These are phyloP conservation scores for Epistrophella euchroma DNA, from an alignment of 2,888 invertebrate genomes.

Conservation along the genomic window DNA sequence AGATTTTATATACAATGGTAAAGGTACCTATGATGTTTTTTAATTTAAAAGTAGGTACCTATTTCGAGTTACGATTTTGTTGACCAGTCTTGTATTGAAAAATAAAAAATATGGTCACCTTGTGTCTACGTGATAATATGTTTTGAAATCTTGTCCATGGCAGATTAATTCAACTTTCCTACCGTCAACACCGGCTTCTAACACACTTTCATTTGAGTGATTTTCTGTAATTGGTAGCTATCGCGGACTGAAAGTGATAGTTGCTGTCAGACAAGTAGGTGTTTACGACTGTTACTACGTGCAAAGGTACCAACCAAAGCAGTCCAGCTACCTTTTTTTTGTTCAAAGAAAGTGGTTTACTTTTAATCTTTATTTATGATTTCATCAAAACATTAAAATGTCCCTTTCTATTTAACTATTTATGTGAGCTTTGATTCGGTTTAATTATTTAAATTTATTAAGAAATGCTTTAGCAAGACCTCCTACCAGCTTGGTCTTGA, in stretches of 20 bases:
- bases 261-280: slow-evolving; percentile 22
- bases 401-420: not conserved
- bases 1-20: too few relatives aligned
- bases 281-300: not conserved
- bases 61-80: too few relatives aligned
- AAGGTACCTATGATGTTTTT: too few relatives aligned
- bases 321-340: not conserved
- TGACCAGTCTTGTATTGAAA: too few relatives aligned
- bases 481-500: slow-evolving; percentile 9
- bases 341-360: slow-evolving; percentile 21
- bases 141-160: not conserved
- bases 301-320: not conserved
- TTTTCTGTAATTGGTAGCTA: slow-evolving; percentile 34
- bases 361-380: not conserved
- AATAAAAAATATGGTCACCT: not conserved
- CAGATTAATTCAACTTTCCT: slow-evolving; percentile 10
- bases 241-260: slow-evolving; percentile 48
- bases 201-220: slow-evolving; percentile 26
- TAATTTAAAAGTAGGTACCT: too few relatives aligned
- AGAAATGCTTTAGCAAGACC: not conserved
- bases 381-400: not conserved
- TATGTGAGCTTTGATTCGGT: slow-evolving; percentile 27
- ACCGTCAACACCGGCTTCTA: not conserved
- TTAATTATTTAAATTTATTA: slow-evolving; percentile 22
- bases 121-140: slow-evolving; percentile 3